A percentile compares a stretch with the other conserved stretches of the same genome.
These are phyloP conservation scores for Melieria picta DNA, from an alignment of 2,888 invertebrate species.

Conservation along the genomic window DNA sequence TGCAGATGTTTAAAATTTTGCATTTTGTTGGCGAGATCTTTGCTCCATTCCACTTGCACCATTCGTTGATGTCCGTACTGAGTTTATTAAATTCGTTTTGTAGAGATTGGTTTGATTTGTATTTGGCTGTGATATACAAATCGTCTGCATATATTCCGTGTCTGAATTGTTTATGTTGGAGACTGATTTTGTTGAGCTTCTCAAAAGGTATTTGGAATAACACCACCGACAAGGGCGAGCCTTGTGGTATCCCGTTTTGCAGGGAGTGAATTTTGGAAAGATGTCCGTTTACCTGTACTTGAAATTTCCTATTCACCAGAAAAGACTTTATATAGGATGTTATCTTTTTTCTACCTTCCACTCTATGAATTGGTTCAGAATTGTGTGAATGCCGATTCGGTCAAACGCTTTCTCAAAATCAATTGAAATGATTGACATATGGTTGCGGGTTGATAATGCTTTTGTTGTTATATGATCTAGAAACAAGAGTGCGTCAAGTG, in stretches of 20 bases:
- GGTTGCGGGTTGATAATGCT: conserved; percentile 1
- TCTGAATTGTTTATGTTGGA: conserved; percentile 1
- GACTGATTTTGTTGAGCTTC: neutral
- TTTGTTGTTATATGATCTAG: neutral
- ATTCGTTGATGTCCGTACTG: too few species aligned
- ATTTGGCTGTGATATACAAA: too few species aligned
- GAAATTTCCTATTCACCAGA: too few species aligned
- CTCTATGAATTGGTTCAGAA: neutral
- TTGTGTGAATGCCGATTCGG: conserved; percentile 5
- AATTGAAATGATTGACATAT: conserved; percentile 4
- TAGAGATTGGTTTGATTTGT: too few species aligned
- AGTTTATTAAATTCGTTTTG: too few species aligned
- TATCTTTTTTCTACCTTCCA: conserved; percentile 13
- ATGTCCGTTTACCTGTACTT: neutral
- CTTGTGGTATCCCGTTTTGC: neutral
- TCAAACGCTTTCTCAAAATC: neutral
- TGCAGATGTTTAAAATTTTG: too few species aligned
- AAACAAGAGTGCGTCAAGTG: too few species aligned
- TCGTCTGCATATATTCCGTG: too few species aligned
- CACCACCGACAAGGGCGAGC: neutral
- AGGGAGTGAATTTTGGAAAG: neutral
- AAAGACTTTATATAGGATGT: conserved; percentile 1
- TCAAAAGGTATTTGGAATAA: neutral
- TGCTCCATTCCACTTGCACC: too few species aligned
- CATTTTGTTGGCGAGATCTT: too few species aligned